Conservation (phyloP, 2,888 invertebrate species). For the Epsilonema sp. region DNA sequence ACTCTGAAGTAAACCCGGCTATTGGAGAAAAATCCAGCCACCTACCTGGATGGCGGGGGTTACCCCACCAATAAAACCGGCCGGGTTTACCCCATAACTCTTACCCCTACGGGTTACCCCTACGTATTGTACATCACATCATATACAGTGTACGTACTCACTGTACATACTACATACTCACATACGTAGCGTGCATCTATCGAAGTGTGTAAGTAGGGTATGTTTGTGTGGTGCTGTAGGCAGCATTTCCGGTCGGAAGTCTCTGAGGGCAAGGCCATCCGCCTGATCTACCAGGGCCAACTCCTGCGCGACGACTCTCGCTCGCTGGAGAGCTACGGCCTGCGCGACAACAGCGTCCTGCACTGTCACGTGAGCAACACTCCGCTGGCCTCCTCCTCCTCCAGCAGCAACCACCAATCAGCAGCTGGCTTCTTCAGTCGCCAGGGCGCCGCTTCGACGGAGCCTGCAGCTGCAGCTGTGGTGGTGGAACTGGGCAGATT, state of each 20-base stretch:
- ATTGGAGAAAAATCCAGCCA: too few relatives aligned
- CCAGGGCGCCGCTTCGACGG: constrained; percentile 8
- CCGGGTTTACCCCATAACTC: too few relatives aligned
- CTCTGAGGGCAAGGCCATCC: constrained; percentile 52
- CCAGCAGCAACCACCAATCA: too few relatives aligned
- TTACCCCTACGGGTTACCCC: too few relatives aligned
- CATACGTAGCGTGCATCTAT: too few relatives aligned
- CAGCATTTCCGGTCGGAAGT: constrained; percentile 62
- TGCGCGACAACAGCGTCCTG: constrained; percentile 67
- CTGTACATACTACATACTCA: too few relatives aligned
- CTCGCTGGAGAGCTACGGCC: constrained; percentile 57
- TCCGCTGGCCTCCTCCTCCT: constrained; percentile 8
- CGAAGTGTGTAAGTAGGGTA: too few relatives aligned
- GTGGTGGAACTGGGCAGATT: constrained; percentile 53
- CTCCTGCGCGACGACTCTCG: constrained; percentile 55
- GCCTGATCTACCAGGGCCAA: constrained; percentile 78
- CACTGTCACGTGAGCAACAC: constrained; percentile 46
- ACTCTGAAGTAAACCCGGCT: too few relatives aligned
- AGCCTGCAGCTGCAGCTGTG: constrained; percentile 27
- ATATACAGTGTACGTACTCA: too few relatives aligned
- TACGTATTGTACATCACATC: too few relatives aligned
- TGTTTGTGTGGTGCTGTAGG: constrained; percentile 42
- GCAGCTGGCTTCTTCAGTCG: constrained; percentile 5
- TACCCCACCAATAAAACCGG: too few relatives aligned
- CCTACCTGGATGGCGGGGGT: too few relatives aligned